A percentile compares a stretch with the other conserved stretches of the same genome.
phyloP scores from a whole-genome alignment of 2,888 invertebrate genomes.

The Gryllus longicercus region DNA sequence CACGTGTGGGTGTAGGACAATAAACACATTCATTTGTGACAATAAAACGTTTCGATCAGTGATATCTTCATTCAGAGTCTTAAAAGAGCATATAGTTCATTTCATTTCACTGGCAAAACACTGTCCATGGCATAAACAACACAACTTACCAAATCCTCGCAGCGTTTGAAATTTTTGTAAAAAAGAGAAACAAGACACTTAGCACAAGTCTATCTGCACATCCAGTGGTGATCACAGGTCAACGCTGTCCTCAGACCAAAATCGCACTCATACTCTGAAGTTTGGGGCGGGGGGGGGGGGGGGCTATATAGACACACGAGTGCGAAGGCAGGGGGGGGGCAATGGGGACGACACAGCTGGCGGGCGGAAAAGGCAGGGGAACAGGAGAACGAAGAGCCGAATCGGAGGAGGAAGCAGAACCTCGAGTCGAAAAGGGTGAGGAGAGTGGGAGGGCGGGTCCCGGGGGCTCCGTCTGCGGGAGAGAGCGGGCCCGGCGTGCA shows the following conservation, averaged over 20 bases:
- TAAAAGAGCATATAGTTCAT: neutral
- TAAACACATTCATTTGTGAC: neutral
- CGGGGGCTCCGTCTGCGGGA: neutral
- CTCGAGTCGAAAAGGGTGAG: neutral
- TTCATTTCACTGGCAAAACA: constrained; percentile 3
- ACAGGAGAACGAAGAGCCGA: neutral
- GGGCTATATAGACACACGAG: neutral
- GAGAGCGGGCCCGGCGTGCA: neutral
- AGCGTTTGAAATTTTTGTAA: neutral
- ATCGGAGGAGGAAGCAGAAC: neutral
- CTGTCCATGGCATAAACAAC: neutral
- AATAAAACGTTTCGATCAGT: neutral
- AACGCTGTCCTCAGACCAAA: neutral
- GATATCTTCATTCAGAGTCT: neutral
- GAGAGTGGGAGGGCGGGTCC: neutral
- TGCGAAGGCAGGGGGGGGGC: neutral
- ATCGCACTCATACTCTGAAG: neutral
- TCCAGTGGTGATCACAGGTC: neutral
- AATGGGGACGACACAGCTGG: neutral
- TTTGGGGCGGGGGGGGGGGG: neutral
- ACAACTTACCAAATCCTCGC: constrained; percentile 25
- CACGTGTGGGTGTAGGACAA: constrained; percentile 17
- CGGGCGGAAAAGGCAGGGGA: neutral
- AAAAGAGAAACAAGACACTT: constrained; percentile 17
- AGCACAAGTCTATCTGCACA: neutral